Conservation (phyloP, 2,888 invertebrate species). For the Osmoderma eremita region DNA sequence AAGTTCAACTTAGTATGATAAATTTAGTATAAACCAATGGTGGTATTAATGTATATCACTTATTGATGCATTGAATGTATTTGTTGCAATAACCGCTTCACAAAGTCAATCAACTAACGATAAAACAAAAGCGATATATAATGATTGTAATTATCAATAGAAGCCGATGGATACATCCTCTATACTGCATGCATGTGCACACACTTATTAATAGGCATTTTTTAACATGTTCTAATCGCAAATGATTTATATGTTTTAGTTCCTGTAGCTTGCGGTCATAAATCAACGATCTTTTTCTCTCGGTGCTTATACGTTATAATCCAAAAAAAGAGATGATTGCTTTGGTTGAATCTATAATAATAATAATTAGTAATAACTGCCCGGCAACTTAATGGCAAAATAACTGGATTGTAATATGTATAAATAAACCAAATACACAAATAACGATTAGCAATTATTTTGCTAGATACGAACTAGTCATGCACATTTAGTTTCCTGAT, state of each 20-base stretch:
- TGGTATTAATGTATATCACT: no score
- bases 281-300: not conserved
- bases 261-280: not conserved
- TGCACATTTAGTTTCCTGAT: no score
- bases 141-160: conserved; percentile 11
- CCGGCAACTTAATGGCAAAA: no score
- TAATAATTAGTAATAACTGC: no score
- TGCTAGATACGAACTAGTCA: no score
- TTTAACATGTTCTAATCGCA: not conserved
- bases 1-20: not conserved
- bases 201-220: conserved; percentile 20
- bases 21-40: no score
- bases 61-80: not conserved
- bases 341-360: no score
- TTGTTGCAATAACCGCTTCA: not conserved
- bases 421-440: no score
- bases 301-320: no score
- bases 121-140: conserved; percentile 17
- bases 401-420: no score
- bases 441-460: no score
- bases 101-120: conserved; percentile 9
- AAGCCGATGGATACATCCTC: not conserved
- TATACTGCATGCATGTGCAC: conserved; percentile 3
- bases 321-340: no score
- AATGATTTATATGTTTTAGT: conserved; percentile 5